Base-by-base conservation (phyloP, 2,797 vertebrate species). In the Lepidocolaptes lacrymiger region DNA sequence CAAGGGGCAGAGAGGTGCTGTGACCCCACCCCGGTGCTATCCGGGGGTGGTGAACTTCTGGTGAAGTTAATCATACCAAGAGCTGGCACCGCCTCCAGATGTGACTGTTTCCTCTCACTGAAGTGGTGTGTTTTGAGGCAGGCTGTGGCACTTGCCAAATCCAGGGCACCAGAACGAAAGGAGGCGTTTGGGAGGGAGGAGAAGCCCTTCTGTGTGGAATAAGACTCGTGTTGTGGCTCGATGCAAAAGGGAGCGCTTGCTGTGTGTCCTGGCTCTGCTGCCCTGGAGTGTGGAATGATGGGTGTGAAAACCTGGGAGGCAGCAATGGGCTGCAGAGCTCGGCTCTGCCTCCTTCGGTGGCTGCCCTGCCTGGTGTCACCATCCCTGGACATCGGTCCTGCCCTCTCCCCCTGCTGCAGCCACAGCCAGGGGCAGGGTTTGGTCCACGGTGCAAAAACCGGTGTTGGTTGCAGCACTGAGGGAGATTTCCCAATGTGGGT, bases 1-100 rank as follows among this genome's bases (percentile, higher is more conserved):
- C 2, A 14, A 77, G 85, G 92, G 89, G 49, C 93, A 63, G 14
- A 24, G 49, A 48, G 85, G 91, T 48, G 68, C 82, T 1, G 24
- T 76, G 89, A 95, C 96, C 96, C 88, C 90, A 92, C 91, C 88
- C 94, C 55, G 10, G 87, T 6, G 22, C 78, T 66, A 1, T 1
- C 61, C 23, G 12, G 64, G 52, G 79, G 14, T 69, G 94, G 74
- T 49, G 95, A 95, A 95, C 94, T 96, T 89, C 6, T 95, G 95
- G 94, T 39, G 14, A 91, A 96, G 93, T 96, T 87, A 55, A 69
- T 71, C 68, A 9, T 68, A 79, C 69, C 81, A 20, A 17, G 89
- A 69, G 87, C 67, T 72, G 87, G 91, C 56, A 67, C 91, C 91
- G 85, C 88, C 91, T 95, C 85, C 81, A 69, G 82, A 59, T 48